Percentiles rank a stretch among this genome's conserved stretches.
Evolutionary conservation across 2,797 vertebrate genomes (phyloP).

Genomic region (Tiaroga cobitis): DNA sequence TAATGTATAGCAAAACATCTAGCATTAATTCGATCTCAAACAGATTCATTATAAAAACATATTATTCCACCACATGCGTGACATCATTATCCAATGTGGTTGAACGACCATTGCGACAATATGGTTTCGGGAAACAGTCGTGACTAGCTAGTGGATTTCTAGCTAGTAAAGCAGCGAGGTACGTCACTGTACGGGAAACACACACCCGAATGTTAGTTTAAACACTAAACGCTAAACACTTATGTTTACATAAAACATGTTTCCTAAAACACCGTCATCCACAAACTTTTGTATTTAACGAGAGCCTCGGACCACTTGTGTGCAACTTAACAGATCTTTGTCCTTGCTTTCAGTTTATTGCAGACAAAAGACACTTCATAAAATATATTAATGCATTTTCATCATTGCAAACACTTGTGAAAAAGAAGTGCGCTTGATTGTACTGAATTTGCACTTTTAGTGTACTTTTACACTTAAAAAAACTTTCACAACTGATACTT

Average conservation of each 20-base stretch:
- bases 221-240: no score
- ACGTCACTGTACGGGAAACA: no score
- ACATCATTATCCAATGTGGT: accelerated
- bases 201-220: no score
- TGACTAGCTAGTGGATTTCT: no score
- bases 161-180: no score
- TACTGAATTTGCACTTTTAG: not conserved
- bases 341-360: not conserved
- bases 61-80: no score
- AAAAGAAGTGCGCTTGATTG: not conserved
- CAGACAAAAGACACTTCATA: not conserved
- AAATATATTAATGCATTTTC: not conserved
- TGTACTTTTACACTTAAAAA: not conserved
- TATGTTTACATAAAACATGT: no score
- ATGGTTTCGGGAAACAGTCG: no score
- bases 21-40: accelerated
- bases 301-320: not conserved
- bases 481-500: not conserved
- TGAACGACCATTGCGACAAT: no score
- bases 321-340: not conserved
- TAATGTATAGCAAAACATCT: no score
- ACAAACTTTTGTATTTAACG: not conserved
- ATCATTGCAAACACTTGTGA: not conserved
- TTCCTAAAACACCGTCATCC: not conserved
- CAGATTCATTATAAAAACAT: accelerated